Conservation (phyloP, 2,797 vertebrate species). For the Petrocephalus sullivani region DNA sequence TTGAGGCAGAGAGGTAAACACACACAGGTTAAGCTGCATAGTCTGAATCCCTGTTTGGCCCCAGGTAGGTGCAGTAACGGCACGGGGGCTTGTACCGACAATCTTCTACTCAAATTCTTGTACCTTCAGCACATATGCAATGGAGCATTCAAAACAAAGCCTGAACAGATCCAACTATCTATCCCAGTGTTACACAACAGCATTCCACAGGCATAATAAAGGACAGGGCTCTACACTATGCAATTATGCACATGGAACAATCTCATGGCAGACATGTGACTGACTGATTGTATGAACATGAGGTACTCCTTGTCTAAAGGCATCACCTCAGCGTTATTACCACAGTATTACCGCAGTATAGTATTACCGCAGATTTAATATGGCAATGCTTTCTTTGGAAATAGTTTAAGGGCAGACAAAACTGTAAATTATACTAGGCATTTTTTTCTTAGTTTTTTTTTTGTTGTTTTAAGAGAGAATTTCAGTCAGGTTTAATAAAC, state of each 20-base stretch:
- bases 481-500: neutral
- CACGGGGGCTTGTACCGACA: neutral
- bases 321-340: neutral
- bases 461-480: neutral
- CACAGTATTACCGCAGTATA: neutral
- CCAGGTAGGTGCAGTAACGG: neutral
- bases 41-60: neutral
- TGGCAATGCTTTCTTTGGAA: neutral
- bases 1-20: neutral
- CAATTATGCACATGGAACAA: neutral
- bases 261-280: neutral
- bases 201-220: neutral
- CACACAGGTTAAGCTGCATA: neutral
- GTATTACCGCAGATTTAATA: neutral
- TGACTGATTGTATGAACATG: neutral
- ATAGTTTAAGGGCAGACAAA: neutral
- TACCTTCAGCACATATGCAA: neutral
- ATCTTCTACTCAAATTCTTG: neutral
- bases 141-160: constrained; percentile 1
- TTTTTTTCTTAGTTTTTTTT: neutral
- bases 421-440: neutral
- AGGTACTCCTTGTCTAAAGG: neutral
- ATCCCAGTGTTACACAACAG: neutral
- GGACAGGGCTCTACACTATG: neutral
- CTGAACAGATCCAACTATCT: neutral